These are phyloP conservation scores for Cephalopholis sonnerati DNA, from an alignment of 2,113 vertebrate species.

Conservation along the genomic window DNA sequence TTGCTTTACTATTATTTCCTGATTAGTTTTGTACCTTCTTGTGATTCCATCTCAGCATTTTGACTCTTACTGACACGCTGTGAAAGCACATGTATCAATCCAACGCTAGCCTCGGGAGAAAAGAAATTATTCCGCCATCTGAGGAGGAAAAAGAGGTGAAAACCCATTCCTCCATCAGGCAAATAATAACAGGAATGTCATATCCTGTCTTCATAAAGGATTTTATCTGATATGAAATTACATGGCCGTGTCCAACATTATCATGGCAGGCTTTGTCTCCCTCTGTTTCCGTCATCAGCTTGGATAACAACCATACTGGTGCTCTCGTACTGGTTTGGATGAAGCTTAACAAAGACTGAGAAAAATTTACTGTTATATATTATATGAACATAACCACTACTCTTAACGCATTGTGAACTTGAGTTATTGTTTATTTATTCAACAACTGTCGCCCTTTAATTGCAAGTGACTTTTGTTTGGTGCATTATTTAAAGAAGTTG, in stretches of 20 bases:
- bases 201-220: slow-evolving; percentile 67
- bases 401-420: neutral
- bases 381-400: neutral
- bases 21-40: slow-evolving; percentile 51
- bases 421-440: neutral
- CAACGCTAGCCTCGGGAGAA: slow-evolving; percentile 52
- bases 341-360: slow-evolving; percentile 21
- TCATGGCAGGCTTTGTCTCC: slow-evolving; percentile 56
- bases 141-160: slow-evolving; percentile 44
- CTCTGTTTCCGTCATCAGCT: slow-evolving; percentile 52
- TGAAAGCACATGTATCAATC: slow-evolving; percentile 65
- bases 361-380: neutral
- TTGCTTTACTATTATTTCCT: slow-evolving; percentile 4
- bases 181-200: slow-evolving; percentile 79
- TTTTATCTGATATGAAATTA: slow-evolving; percentile 73
- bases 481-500: neutral
- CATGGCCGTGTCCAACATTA: slow-evolving; percentile 66
- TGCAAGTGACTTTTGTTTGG: neutral
- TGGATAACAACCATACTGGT: slow-evolving; percentile 54
- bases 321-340: slow-evolving; percentile 54
- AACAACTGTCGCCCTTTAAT: neutral
- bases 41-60: slow-evolving; percentile 50
- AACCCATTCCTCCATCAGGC: slow-evolving; percentile 62
- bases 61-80: slow-evolving; percentile 45
- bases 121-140: slow-evolving; percentile 76